Evolutionary conservation across 2,113 vertebrate species (phyloP).

Genomic region (Daboia siamensis): DNA sequence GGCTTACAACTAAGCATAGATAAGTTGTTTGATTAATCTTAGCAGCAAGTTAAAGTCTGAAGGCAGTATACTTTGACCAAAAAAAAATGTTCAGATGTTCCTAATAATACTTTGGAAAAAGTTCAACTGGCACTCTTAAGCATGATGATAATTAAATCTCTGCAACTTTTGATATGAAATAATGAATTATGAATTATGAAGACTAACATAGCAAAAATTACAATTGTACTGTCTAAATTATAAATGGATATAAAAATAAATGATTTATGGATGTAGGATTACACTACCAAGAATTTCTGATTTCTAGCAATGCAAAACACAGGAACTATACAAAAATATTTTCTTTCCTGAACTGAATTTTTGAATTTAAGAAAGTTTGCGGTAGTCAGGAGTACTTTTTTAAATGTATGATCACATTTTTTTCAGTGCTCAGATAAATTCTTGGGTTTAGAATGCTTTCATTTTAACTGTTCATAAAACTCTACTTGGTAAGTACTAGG

Average conservation of each 20-base stretch:
- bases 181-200: background rate
- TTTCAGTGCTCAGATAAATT: background rate
- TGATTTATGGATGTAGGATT: background rate
- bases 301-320: background rate
- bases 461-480: background rate
- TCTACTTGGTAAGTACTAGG: background rate
- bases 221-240: background rate
- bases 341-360: background rate
- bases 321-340: background rate
- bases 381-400: background rate
- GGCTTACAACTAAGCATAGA: background rate
- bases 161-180: background rate
- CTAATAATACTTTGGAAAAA: background rate
- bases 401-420: background rate
- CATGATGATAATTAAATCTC: background rate
- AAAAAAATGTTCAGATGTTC: background rate
- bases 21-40: background rate
- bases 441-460: background rate
- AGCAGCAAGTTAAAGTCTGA: background rate
- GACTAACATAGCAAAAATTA: background rate
- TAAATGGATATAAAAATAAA: background rate
- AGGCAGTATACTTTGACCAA: background rate
- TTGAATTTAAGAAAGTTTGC: background rate
- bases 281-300: background rate
- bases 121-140: background rate